phyloP scores from a whole-genome alignment of 2,888 invertebrate species.

The Muschampia plurimacula region DNA sequence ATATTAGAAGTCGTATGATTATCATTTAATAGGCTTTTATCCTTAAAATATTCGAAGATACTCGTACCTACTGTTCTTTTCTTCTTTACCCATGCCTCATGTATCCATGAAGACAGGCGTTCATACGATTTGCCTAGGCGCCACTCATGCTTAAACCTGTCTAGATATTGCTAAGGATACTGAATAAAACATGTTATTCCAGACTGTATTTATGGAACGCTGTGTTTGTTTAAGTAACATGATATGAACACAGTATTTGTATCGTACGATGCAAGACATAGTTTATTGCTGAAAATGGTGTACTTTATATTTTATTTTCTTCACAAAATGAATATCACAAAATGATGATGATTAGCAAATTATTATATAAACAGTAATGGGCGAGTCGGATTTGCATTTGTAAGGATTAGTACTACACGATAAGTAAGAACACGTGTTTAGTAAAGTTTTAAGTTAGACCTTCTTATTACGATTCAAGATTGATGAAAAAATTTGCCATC shows the following conservation, averaged over 20 bases:
- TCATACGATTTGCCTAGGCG: conserved; percentile 17
- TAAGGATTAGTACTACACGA: too few species aligned
- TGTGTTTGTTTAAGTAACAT: conserved; percentile 10
- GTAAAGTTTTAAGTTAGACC: too few species aligned
- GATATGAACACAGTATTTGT: conserved; percentile 8
- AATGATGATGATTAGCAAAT: too few species aligned
- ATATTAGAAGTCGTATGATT: too few species aligned
- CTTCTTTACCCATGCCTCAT: background rate
- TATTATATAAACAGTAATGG: too few species aligned
- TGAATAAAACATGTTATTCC: conserved; percentile 20
- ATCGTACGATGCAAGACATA: background rate
- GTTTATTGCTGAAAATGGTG: background rate
- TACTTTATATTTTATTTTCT: background rate
- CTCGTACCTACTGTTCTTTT: too few species aligned
- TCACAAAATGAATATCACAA: background rate
- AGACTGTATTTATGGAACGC: background rate
- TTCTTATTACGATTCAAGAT: too few species aligned
- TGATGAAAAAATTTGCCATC: too few species aligned
- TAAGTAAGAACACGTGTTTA: too few species aligned
- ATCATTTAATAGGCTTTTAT: too few species aligned
- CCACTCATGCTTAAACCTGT: conserved; percentile 22
- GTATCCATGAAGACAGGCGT: conserved; percentile 2
- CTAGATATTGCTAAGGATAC: conserved; percentile 9
- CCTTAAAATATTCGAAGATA: too few species aligned
- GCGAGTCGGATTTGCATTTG: too few species aligned